Conservation (phyloP, 2,888 invertebrate species). For the Tetanocera ferruginea region DNA sequence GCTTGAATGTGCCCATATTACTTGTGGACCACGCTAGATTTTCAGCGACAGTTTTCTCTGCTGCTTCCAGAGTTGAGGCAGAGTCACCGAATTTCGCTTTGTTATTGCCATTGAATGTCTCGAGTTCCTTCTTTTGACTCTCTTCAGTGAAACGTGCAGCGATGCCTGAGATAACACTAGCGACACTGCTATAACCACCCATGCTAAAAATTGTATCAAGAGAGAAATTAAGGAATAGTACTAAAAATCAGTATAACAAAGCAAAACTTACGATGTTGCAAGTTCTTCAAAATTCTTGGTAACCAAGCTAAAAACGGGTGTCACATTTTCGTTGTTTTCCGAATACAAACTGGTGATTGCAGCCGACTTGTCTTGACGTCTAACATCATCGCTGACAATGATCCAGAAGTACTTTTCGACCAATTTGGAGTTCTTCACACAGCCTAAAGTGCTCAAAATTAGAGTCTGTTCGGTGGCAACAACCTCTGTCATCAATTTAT, state of each 20-base stretch:
- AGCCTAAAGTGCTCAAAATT: constrained; percentile 78
- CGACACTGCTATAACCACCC: constrained; percentile 62
- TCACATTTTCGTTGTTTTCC: constrained; percentile 72
- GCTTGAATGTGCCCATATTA: constrained; percentile 55
- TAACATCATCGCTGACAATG: constrained; percentile 68
- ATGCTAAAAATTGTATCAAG: constrained; percentile 52
- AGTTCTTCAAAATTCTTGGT: constrained; percentile 53
- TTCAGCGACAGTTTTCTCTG: constrained; percentile 57
- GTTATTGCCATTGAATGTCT: constrained; percentile 56
- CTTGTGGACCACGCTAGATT: constrained; percentile 64
- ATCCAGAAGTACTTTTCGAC: constrained; percentile 72
- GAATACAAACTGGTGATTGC: constrained; percentile 71
- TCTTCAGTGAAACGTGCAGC: constrained; percentile 63
- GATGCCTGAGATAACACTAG: constrained; percentile 62
- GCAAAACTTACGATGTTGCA: constrained; percentile 60
- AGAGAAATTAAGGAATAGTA: not conserved
- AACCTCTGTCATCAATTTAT: constrained; percentile 73
- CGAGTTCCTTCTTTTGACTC: constrained; percentile 55
- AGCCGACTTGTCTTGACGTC: constrained; percentile 65
- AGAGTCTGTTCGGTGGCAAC: constrained; percentile 79
- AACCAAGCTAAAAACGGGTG: constrained; percentile 72
- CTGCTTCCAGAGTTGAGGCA: constrained; percentile 53
- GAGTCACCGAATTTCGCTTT: constrained; percentile 59
- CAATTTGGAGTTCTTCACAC: constrained; percentile 73
- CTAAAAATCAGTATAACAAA: constrained; percentile 12